Evolutionary conservation across 2,113 vertebrate species (phyloP).

Genomic region (Pedetes capensis): DNA sequence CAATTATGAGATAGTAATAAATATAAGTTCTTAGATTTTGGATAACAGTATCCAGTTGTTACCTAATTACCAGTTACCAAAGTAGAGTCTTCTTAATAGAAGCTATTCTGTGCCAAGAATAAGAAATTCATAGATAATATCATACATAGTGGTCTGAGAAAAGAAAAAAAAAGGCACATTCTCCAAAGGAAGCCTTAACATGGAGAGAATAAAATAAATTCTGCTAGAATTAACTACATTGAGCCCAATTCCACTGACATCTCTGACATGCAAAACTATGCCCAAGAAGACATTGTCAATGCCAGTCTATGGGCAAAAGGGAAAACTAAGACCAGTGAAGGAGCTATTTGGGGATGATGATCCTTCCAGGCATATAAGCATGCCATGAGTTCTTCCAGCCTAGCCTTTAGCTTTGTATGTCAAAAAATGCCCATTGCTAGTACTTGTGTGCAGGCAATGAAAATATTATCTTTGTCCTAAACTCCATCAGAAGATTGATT

Average conservation of each 20-base stretch:
- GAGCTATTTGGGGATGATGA: not conserved
- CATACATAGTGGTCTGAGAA: not conserved
- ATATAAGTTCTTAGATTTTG: not conserved
- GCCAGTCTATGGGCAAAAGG: not conserved
- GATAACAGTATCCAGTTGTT: not conserved
- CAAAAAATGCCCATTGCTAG: not conserved
- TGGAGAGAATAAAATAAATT: not conserved
- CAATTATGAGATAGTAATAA: not conserved
- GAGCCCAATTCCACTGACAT: not conserved
- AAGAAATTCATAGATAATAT: not conserved
- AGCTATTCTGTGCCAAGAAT: not conserved
- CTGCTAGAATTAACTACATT: not conserved
- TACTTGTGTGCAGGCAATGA: not conserved
- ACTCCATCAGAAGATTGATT: not conserved
- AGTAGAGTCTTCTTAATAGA: not conserved
- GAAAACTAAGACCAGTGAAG: not conserved
- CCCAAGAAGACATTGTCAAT: not conserved
- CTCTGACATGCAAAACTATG: conserved; percentile 18
- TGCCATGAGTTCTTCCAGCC: not conserved
- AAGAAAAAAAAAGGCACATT: not conserved
- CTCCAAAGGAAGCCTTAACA: not conserved
- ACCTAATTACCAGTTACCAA: not conserved
- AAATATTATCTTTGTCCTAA: not conserved
- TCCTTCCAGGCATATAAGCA: not conserved
- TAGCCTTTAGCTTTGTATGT: not conserved